Evolutionary conservation across 2,888 invertebrate genomes (phyloP), one percentile per base, ranked within the genome.

Genomic region (Crematogaster levior): DNA sequence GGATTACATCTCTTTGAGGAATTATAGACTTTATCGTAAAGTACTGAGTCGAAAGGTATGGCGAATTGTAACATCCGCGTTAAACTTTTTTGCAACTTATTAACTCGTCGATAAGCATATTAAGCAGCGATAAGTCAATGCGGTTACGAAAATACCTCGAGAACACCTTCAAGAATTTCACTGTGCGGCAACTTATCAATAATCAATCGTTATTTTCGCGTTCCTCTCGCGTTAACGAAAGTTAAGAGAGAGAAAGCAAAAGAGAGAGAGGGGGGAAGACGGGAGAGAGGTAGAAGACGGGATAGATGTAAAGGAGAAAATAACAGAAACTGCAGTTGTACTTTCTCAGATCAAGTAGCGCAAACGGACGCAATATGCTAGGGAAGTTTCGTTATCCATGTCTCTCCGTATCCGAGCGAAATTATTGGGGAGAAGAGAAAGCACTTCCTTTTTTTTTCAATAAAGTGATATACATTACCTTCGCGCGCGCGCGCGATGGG

Each of bases 311-410:
- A 37, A 43, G 68, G 43, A 34, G 61, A 37, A 37, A 68, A 58
- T 48, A 43, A 53, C 24, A 65, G 58, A 82, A 84, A 74, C 65
- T 81, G 82, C 84, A 89, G 84, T 89, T 89, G 88, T 84, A 82
- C 82, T 85, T 89, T 89, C 81, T 86, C 84, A 84, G 84, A 84
- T 88, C 87, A 85, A 79, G 60, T 61, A 37, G 63, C 21, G 53
- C 63, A 66, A 66, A 18, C 82, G 56, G 77, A 86, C 82, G 86
- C 89, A 89, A n/a, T 89, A 88, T 84, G 82, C 85, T 60, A 43
- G 37, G 12, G 53, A 84, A 86, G 82, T 87, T 84, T 83, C 79
- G 80, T 61, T 70, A 79, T 60, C 48, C 75, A 46, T 30, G 34
- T 34, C 66, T 53, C 30, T 15, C 21, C 30, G 21, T 48, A 75